Evolutionary conservation across 2,797 vertebrate species (phyloP), one percentile per base, ranked within the genome.

Genomic region (Morelia viridis): DNA sequence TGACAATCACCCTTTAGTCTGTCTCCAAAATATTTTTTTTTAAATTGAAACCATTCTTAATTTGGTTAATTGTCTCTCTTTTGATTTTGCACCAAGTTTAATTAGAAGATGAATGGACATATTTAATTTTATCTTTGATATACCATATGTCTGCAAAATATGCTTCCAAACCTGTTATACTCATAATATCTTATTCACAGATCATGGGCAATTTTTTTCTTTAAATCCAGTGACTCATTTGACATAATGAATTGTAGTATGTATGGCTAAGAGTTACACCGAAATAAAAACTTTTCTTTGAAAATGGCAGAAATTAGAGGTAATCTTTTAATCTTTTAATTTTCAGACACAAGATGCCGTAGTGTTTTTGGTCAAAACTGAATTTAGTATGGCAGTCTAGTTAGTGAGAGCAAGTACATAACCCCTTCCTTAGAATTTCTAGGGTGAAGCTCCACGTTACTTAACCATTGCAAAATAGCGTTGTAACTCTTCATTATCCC

Each of bases 141-240:
- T 50, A 91, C 61, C 87, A 76, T 3, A 46, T 1, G 87, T 12
- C 13, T 65, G 80, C 22, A 62, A 76, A 71, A 85, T 85, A 89
- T 62, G 35, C 61, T 71, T 95, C 12, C 53, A 88, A 92, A 92
- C 87, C 90, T 3, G 3, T 95, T 88, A 91, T 76, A 41, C 68
- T 90, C 62, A 86, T 89, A 92, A 60, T 41, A 35, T 15, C 6
- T 71, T 71, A 71, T 71, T 46, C 50, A 80, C 19, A 46, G 35
- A 35, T 10, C 4, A 24, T 3, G 10, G 8, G 35, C 35, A 41
- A 11, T 80, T 80, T 80, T 71, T 76, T 46, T 11, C 7, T 24
- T 41, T 41, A 24, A 80, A 76, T 41, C 35, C 35, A 76, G 35
- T 76, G 68, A 35, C 35, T 76, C 31, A 1, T 76, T 19, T 35